Base-by-base conservation (phyloP, 1,140 invertebrate species). In the Heliconius hermathena region DNA sequence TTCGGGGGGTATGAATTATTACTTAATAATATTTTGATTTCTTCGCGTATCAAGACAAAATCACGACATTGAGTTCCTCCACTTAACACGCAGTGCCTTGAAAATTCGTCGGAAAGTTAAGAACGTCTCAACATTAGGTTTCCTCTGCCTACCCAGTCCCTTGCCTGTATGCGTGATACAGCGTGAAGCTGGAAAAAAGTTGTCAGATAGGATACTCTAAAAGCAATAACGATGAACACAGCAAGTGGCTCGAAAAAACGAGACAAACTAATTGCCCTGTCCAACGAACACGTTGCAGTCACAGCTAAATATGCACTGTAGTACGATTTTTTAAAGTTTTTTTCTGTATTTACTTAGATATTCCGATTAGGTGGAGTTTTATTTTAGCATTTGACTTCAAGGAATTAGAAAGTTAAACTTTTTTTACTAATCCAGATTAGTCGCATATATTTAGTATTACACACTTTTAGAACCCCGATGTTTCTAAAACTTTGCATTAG, bases 191-290 rank as follows among this genome's bases (percentile, higher is more conserved):
- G 2, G 18, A 18, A 52, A 52, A 8, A 52, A 20, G 49, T 3
- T 20, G 20, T 52, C 49, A 46, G 49, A 1, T 18, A 52, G 18
- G 1, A 20, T 18, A n/a, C 54, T 57, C 26, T 18, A 29, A 5
- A 26, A 16, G 60, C 60, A 26, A 66, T 26, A 66, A 66, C 54
- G 54, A 0, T 3, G 41, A 46, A 70, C 38, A 76, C 60, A 76
- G 60, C 60, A 49, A 76, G 57, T 76, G 74, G 74, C 22, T 76
- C 74, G 74, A 36, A 76, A 76, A 76, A 76, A 76, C 74, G 71
- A 76, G 41, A 46, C 38, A 18, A 46, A 41, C 26, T 76, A 76
- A 76, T 71, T 76, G 74, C 57, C 38, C 33, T 66, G 74, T 76
- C 74, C 57, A 71, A 38, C 54, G n/a, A 57, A 57, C 54, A 57